Percentiles rank a stretch among this genome's conserved stretches.
Evolutionary conservation across 2,888 invertebrate species (phyloP).

Genomic region (Amaurobius ferox): DNA sequence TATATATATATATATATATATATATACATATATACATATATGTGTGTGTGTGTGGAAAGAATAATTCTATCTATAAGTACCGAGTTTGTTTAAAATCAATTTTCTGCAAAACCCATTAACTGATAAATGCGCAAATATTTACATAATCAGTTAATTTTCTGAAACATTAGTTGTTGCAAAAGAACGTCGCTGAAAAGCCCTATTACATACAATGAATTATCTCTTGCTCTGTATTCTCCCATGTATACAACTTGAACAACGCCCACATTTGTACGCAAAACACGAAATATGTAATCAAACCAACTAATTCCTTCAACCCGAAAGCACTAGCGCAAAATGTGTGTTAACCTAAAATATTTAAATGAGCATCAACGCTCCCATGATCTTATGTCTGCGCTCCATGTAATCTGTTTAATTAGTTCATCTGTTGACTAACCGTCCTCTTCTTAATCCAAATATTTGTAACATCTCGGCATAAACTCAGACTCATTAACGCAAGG

Average conservation of each 20-base stretch:
- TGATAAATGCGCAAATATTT: slow-evolving; percentile 2
- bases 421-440: not conserved
- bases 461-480: not conserved
- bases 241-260: not conserved
- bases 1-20: too few species aligned
- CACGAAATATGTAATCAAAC: slow-evolving; percentile 13
- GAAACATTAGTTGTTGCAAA: not conserved
- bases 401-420: slow-evolving; percentile 13
- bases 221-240: not conserved
- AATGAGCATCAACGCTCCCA: slow-evolving; percentile 5
- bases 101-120: not conserved
- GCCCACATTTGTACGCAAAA: not conserved
- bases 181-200: not conserved
- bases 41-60: too few species aligned
- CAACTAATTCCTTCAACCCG: not conserved
- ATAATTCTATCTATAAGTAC: too few species aligned
- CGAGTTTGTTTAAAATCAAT: too few species aligned
- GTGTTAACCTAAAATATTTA: slow-evolving; percentile 8
- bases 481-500: not conserved
- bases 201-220: not conserved
- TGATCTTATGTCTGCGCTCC: not conserved
- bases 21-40: too few species aligned
- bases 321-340: not conserved
- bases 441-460: slow-evolving; percentile 10
- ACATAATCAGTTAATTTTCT: not conserved